Conservation (phyloP, 2,797 vertebrate species). For the Meriones psammophilus region DNA sequence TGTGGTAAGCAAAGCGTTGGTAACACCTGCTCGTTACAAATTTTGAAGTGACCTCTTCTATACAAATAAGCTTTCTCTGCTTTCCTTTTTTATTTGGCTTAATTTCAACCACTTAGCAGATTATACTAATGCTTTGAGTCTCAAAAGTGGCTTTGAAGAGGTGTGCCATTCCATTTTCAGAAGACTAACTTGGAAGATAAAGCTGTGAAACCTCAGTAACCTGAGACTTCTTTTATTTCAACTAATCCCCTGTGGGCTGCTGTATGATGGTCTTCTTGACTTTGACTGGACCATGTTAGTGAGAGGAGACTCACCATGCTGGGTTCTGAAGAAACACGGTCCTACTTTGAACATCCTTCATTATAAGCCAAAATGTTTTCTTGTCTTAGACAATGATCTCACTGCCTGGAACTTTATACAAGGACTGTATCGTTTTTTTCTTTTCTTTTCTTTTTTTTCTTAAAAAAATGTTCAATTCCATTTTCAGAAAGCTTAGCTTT, state of each 20-base stretch:
- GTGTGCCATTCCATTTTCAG: neutral
- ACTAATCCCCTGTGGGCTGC: neutral
- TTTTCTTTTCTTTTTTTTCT: neutral
- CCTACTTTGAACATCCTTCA: neutral
- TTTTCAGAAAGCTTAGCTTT: neutral
- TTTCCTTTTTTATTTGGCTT: neutral
- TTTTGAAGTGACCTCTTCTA: slow-evolving; percentile 10
- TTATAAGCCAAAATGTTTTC: neutral
- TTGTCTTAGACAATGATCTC: neutral
- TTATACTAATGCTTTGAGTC: neutral
- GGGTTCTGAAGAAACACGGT: neutral
- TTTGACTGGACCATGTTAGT: neutral
- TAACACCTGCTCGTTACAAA: too few species aligned
- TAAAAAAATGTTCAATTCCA: neutral
- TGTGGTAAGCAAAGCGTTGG: too few species aligned
- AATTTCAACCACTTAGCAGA: neutral
- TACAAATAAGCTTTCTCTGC: neutral
- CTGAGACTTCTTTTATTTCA: neutral
- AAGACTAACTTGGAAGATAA: neutral
- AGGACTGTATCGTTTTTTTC: neutral
- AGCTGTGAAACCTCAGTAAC: neutral
- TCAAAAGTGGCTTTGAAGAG: slow-evolving; percentile 14
- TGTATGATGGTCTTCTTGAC: neutral
- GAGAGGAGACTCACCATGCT: neutral
- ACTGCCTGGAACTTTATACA: neutral